Conservation (phyloP, 2,888 invertebrate genomes). For the Drosophila stalkeri region DNA sequence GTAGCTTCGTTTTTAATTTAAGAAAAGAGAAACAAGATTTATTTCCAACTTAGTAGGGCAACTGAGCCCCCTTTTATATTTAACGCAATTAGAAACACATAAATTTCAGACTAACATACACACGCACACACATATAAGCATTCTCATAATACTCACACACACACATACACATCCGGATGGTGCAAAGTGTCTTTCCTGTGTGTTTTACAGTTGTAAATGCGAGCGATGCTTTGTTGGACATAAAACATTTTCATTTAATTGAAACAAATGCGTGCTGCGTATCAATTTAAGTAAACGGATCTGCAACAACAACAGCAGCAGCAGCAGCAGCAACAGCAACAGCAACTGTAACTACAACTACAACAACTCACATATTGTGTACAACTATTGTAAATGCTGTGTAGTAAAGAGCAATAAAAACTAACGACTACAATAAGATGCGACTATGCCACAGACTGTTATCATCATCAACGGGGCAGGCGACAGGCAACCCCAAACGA, state of each 20-base stretch:
- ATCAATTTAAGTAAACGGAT: slow-evolving; percentile 70
- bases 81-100: slow-evolving; percentile 47
- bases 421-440: slow-evolving; percentile 64
- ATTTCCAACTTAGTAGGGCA: background rate
- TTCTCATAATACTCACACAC: background rate
- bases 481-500: slow-evolving; percentile 43
- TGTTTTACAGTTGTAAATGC: slow-evolving; percentile 50
- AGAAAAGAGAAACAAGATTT: background rate
- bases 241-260: slow-evolving; percentile 79
- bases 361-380: slow-evolving; percentile 20
- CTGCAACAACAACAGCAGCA: slow-evolving; percentile 30
- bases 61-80: slow-evolving; percentile 13
- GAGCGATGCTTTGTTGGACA: slow-evolving; percentile 45
- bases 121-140: slow-evolving; percentile 9
- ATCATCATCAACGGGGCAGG: slow-evolving; percentile 46
- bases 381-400: slow-evolving; percentile 41
- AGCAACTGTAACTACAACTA: slow-evolving; percentile 24
- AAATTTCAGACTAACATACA: slow-evolving; percentile 19
- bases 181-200: slow-evolving; percentile 59
- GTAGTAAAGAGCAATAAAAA: slow-evolving; percentile 62
- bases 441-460: slow-evolving; percentile 62
- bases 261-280: slow-evolving; percentile 81
- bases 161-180: slow-evolving; percentile 17
- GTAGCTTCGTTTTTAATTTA: background rate
- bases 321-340: slow-evolving; percentile 28